phyloP scores from a whole-genome alignment of 2,888 invertebrate genomes.

The Phaedon cochleariae region DNA sequence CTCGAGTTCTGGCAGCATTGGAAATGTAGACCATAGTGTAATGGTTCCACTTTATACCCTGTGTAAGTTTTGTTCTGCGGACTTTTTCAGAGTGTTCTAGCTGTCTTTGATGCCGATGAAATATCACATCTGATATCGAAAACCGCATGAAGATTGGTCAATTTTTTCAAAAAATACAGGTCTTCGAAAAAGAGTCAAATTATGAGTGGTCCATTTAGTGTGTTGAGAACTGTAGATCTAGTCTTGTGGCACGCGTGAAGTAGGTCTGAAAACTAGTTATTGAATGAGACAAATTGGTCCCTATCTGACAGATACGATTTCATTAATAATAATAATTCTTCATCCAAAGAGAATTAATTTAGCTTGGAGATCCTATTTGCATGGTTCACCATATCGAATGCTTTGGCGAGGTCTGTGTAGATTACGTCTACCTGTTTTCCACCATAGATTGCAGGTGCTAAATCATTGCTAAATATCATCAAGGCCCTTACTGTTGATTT shows the following conservation, averaged over 20 bases:
- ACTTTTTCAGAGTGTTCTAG: too few species aligned
- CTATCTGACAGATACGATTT: neutral
- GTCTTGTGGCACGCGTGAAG: neutral
- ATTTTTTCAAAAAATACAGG: too few species aligned
- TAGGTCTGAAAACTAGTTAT: neutral
- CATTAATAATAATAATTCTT: neutral
- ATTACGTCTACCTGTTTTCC: neutral
- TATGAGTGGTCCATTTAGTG: too few species aligned
- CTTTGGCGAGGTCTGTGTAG: constrained; percentile 6
- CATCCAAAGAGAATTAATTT: neutral
- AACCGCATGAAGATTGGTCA: too few species aligned
- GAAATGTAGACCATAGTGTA: too few species aligned
- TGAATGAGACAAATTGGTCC: neutral
- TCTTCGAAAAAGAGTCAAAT: too few species aligned
- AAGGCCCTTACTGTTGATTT: neutral
- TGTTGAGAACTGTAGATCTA: too few species aligned
- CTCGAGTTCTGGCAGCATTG: too few species aligned
- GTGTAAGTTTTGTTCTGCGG: too few species aligned
- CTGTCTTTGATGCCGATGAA: too few species aligned
- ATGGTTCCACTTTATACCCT: too few species aligned
- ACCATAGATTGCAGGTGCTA: neutral
- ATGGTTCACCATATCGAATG: constrained; percentile 2
- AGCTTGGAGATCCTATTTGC: neutral
- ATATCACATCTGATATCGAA: too few species aligned
- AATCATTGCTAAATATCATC: neutral